Evolutionary conservation across 37 sponge, comb jelly and placozoan genomes (phyloP).

Genomic region (Chondrosia reniformis): DNA sequence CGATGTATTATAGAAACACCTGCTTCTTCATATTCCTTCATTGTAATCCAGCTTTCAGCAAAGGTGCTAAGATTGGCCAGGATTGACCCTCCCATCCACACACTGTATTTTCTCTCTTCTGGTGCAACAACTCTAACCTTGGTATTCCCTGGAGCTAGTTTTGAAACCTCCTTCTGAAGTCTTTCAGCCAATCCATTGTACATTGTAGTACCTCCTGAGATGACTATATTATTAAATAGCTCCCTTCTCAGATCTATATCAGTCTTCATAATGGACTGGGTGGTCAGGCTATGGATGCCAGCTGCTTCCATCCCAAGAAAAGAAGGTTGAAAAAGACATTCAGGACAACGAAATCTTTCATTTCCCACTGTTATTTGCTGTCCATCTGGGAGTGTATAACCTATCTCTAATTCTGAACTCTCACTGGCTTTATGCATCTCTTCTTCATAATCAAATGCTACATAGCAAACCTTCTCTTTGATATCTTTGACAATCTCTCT

Average conservation of each 20-base stretch:
- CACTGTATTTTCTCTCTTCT: slow-evolving; percentile 57
- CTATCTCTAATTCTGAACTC: slow-evolving; percentile 24
- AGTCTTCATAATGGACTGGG: slow-evolving; percentile 35
- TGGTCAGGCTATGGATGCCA: slow-evolving; percentile 29
- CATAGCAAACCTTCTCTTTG: slow-evolving; percentile 66
- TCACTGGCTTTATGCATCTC: slow-evolving; percentile 27
- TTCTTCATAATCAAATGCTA: slow-evolving; percentile 51
- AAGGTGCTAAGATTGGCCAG: slow-evolving; percentile 65
- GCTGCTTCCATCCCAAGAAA: slow-evolving; percentile 37
- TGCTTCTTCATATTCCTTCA: slow-evolving; percentile 66
- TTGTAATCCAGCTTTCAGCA: slow-evolving; percentile 75
- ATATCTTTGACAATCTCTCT: slow-evolving; percentile 68
- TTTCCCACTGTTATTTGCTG: slow-evolving; percentile 64
- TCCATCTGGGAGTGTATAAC: slow-evolving; percentile 31
- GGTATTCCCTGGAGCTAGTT: slow-evolving; percentile 60
- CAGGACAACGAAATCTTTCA: slow-evolving; percentile 46
- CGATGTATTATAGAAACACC: slow-evolving; percentile 65
- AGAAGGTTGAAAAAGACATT: slow-evolving; percentile 39
- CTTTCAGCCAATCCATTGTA: slow-evolving; percentile 62
- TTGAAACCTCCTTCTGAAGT: slow-evolving; percentile 59
- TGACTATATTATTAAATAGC: slow-evolving; percentile 36
- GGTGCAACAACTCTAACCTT: slow-evolving; percentile 64
- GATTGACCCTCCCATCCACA: slow-evolving; percentile 71
- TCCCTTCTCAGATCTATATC: slow-evolving; percentile 41
- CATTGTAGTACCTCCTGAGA: slow-evolving; percentile 75